phyloP scores from a whole-genome alignment of 1,140 invertebrate species.

The Pachypsylla venusta region DNA sequence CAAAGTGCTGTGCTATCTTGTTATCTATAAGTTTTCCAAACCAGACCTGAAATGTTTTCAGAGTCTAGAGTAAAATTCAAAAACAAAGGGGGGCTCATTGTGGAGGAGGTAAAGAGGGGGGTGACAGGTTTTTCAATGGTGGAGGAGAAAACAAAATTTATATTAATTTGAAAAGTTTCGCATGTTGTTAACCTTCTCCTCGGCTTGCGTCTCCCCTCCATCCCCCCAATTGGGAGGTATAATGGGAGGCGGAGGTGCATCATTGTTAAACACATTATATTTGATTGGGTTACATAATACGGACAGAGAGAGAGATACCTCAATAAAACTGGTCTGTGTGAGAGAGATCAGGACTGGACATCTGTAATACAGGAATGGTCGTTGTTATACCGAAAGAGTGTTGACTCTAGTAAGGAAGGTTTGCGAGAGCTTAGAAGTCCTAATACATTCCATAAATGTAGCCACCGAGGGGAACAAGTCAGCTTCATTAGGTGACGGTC shows the following conservation, averaged over 20 bases:
- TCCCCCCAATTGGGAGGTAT: too few species aligned
- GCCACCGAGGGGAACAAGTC: too few species aligned
- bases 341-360: too few species aligned
- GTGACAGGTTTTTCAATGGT: slow-evolving; percentile 5
- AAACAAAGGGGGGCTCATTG: slow-evolving; percentile 6
- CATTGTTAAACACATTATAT: slow-evolving; percentile 8
- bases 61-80: not conserved
- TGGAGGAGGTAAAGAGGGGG: slow-evolving; percentile 15
- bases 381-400: too few species aligned
- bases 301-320: not conserved
- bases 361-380: too few species aligned
- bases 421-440: too few species aligned
- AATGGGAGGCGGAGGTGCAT: not conserved
- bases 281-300: slow-evolving; percentile 9
- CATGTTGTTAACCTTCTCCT: slow-evolving; percentile 7
- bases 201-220: too few species aligned
- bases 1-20: not conserved
- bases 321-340: slow-evolving; percentile 8
- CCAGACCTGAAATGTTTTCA: not conserved
- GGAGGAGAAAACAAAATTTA: slow-evolving; percentile 3
- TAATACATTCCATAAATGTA: too few species aligned
- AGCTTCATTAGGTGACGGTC: too few species aligned
- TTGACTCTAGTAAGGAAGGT: too few species aligned
- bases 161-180: slow-evolving; percentile 10
- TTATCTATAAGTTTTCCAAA: not conserved